These are phyloP conservation scores for Philereme vetulata DNA, from an alignment of 2,888 invertebrate genomes.

Conservation along the genomic window DNA sequence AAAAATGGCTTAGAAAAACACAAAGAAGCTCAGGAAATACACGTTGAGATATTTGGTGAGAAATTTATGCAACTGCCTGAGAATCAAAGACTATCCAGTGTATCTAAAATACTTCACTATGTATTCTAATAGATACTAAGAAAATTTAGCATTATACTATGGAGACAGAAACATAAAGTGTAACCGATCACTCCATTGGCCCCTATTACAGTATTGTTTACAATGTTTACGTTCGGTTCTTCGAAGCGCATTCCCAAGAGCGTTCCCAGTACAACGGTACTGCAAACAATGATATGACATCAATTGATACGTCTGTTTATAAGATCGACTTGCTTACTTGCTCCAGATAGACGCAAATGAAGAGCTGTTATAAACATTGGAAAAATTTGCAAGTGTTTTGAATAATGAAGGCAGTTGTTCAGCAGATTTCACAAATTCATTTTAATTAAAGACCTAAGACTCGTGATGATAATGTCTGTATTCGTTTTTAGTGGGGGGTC, in stretches of 20 bases:
- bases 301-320: constrained; percentile 46
- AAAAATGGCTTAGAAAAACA: not conserved
- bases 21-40: no score
- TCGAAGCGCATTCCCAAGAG: constrained; percentile 55
- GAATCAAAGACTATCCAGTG: no score
- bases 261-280: constrained; percentile 52
- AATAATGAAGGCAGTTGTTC: constrained; percentile 13
- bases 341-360: constrained; percentile 38
- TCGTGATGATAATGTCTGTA: no score
- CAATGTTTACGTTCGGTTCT: constrained; percentile 43
- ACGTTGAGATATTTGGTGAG: no score
- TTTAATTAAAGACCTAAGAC: no score
- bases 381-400: constrained; percentile 28
- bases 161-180: constrained; percentile 28
- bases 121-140: no score
- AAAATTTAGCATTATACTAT: not conserved
- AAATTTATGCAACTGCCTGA: no score
- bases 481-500: no score
- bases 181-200: constrained; percentile 61
- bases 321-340: constrained; percentile 26
- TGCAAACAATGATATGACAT: constrained; percentile 55
- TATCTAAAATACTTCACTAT: no score
- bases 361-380: constrained; percentile 36
- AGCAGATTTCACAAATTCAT: no score
- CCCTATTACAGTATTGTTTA: constrained; percentile 57